These are phyloP conservation scores for Syrmaticus mikado DNA, from an alignment of 2,113 vertebrate genomes.

Conservation along the genomic window DNA sequence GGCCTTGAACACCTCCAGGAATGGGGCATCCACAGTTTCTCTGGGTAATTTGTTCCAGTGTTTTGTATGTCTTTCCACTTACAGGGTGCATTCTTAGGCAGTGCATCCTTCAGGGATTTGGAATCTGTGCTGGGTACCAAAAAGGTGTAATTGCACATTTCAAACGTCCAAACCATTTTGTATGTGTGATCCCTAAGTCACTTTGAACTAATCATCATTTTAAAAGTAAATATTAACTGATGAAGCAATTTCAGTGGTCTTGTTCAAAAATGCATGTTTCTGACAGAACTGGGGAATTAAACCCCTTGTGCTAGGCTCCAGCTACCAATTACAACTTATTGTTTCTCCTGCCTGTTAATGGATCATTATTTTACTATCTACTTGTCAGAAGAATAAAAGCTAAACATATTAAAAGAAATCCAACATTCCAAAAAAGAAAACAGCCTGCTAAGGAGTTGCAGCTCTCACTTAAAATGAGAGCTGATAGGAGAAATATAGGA, in stretches of 20 bases:
- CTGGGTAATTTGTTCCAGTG: neutral
- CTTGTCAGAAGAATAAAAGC: neutral
- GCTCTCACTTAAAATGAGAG: neutral
- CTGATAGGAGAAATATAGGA: neutral
- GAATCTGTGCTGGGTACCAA: fast-evolving
- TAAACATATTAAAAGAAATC: neutral
- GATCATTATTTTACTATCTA: neutral
- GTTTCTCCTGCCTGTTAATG: neutral
- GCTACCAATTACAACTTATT: fast-evolving
- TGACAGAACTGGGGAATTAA: neutral
- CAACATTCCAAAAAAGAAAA: neutral
- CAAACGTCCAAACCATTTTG: neutral
- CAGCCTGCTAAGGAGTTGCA: neutral
- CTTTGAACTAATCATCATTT: neutral
- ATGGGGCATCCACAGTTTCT: too few relatives aligned
- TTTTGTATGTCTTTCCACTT: neutral
- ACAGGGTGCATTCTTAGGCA: neutral
- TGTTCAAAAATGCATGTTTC: neutral
- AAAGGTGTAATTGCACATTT: neutral
- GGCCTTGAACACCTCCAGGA: too few relatives aligned
- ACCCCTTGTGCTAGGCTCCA: fast-evolving
- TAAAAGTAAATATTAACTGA: neutral
- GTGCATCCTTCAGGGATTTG: neutral
- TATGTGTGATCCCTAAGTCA: neutral
- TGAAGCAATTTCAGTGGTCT: neutral